Percentiles rank a stretch among this genome's conserved stretches.
Evolutionary conservation across 2,888 invertebrate genomes (phyloP).

Genomic region (Deilephila porcellus): DNA sequence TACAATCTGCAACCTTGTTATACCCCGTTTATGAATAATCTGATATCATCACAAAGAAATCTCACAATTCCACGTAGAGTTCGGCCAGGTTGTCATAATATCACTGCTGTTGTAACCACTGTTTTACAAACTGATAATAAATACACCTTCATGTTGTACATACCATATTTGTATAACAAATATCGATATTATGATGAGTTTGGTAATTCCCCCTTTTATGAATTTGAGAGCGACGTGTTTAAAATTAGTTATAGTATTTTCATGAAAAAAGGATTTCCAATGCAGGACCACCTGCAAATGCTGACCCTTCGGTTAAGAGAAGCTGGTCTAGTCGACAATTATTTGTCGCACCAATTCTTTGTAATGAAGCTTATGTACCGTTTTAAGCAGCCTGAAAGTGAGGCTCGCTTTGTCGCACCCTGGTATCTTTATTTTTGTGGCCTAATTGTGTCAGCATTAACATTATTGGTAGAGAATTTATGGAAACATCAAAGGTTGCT

Average conservation of each 20-base stretch:
- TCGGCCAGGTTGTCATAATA: constrained; percentile 1
- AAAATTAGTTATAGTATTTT: constrained; percentile 21
- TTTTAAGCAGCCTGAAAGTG: neutral
- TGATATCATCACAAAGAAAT: neutral
- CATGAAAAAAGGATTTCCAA: constrained; percentile 38
- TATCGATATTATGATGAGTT: constrained; percentile 21
- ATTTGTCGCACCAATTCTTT: neutral
- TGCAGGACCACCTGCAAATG: neutral
- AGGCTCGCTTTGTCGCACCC: neutral
- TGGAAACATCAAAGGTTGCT: neutral
- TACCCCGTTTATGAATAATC: neutral
- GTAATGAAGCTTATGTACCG: neutral
- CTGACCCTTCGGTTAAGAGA: constrained; percentile 9
- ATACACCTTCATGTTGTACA: constrained; percentile 19
- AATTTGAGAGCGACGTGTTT: neutral
- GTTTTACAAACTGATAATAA: constrained; percentile 6
- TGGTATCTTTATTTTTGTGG: constrained; percentile 29
- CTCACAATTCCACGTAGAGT: neutral
- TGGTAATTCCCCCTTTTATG: neutral
- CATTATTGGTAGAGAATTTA: neutral
- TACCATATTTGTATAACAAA: constrained; percentile 8
- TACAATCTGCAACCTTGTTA: constrained; percentile 7
- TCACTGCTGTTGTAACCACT: neutral
- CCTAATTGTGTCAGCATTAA: neutral
- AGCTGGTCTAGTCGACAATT: constrained; percentile 4